Evolutionary conservation across 2,113 vertebrate species (phyloP), one percentile per base, ranked within the genome.

Genomic region (Sisor rabdophorus): DNA sequence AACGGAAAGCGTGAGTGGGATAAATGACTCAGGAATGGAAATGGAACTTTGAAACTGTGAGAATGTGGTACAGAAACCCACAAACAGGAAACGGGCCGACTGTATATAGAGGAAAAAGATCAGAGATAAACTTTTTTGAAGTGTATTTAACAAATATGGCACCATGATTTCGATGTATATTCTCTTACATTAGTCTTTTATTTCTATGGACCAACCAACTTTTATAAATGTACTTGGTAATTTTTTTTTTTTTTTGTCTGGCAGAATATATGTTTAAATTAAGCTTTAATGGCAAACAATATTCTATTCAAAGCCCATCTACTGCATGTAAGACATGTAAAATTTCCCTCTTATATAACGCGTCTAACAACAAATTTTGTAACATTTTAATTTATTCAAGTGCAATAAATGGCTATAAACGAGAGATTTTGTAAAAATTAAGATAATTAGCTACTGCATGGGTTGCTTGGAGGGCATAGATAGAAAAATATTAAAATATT

Each of bases 21-120:
- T 65, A n/a, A 53, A 75, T 71, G n/a, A 53, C 3, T 81, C 30
- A 77, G 13, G 61, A 61, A 54, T 73, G 48, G 70, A 78, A 61
- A 56, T 78, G 36, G 26, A 68, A 48, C 36, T 65, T 65, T 47
- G 61, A 53, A 20, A 12, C 26, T 24, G 36, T 26, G 59, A 53
- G 47, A 73, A 60, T 13, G 11, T 58, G 16, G 56, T 24, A 16
- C 11, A 15, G 48, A 71, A 22, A 40, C 20, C 28, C 20, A 17
- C 58, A 11, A 54, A 36, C 17, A 68, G 20, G 20, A 44, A 72
- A 71, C 13, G n/a, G 40, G 56, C 24, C 3, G 3, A 50, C 58
- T 24, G 15, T 10, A 73, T 11, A 60, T 30, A 58, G 10, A 40
- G 11, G 19, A 32, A 40, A 67, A 15, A 17, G 7, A 48, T 48